Evolutionary conservation across 2,113 vertebrate species (phyloP), one percentile per base, ranked within the genome.

Genomic region (Bos javanicus): DNA sequence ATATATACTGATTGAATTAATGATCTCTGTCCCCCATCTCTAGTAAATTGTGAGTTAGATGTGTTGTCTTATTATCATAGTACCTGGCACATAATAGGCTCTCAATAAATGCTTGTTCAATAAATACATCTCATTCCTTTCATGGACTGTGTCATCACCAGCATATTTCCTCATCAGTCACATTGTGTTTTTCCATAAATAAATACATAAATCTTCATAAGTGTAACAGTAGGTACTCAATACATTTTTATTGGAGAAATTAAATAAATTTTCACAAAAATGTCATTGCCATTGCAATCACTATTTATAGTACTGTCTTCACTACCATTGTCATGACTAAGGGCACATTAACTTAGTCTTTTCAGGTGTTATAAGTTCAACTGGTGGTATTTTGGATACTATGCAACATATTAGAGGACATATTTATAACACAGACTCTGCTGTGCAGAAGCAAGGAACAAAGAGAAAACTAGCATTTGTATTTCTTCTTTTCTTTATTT

Each of bases 41-140:
- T 43, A 82, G 14, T 60, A 60, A 54, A 93, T 48, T 36, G 2
- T 93, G 26, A 86, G 11, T 87, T 80, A 36, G 6, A 13, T 46
- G 23, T 46, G 6, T n/a, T 76, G 5, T 84, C 56, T 89, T 67
- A 26, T 85, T 92, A 83, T 17, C 10, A 46, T 97, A 43, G 39
- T 67, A 85, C 19, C 11, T 93, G 60, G 30, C 2, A 92, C 33
- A 74, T 85, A 11, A 94, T 64, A 88, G 19, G 30, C 4, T 81
- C 3, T 71, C 15, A 86, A 30, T 83, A 94, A 83, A 52, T 64
- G 10, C 59, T 87, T 71, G 10, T 6, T 88, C 50, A 78, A 82
- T 86, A 94, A 92, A 85, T 59, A 57, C 56, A 57, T 91, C 0
- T 87, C 43, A 94, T 83, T 87, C 57, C 91, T 89, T 97, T 86